Conservation (phyloP, 2,113 vertebrate species). For the Raphicerus campestris region DNA sequence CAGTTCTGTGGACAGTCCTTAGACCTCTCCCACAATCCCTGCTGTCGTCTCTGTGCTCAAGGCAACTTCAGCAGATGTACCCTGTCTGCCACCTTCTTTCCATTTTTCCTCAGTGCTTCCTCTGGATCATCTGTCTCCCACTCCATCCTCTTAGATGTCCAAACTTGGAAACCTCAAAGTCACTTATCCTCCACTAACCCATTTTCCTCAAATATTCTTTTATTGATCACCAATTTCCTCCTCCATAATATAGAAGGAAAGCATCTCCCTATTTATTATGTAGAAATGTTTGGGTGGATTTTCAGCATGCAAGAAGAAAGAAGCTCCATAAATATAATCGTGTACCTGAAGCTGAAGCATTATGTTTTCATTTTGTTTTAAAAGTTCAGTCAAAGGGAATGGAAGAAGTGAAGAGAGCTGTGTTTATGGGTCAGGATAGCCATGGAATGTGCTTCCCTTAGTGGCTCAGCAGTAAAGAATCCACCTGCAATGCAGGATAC, state of each 20-base stretch:
- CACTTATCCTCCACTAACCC: not conserved
- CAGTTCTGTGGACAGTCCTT: not conserved
- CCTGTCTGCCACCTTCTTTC: not conserved
- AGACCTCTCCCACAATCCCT: not conserved
- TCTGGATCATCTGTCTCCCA: not conserved
- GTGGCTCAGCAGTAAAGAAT: not conserved
- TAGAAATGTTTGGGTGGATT: not conserved
- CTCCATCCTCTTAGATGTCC: not conserved
- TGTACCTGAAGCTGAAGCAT: not conserved
- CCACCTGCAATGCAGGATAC: not conserved
- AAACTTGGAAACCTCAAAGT: not conserved
- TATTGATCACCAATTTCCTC: not conserved
- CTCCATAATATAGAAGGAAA: not conserved
- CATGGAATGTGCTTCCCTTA: not conserved
- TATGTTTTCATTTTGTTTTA: not conserved
- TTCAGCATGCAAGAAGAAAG: not conserved
- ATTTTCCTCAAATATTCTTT: not conserved
- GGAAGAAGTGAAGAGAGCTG: not conserved
- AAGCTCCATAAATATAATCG: not conserved
- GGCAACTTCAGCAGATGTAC: accelerated
- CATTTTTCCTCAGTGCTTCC: not conserved
- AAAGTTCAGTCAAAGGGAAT: not conserved
- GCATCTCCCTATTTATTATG: not conserved
- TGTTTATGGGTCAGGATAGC: no score
- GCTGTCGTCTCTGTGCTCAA: not conserved